phyloP scores from a whole-genome alignment of 1,140 invertebrate genomes.

The Drosophila lacertosa region DNA sequence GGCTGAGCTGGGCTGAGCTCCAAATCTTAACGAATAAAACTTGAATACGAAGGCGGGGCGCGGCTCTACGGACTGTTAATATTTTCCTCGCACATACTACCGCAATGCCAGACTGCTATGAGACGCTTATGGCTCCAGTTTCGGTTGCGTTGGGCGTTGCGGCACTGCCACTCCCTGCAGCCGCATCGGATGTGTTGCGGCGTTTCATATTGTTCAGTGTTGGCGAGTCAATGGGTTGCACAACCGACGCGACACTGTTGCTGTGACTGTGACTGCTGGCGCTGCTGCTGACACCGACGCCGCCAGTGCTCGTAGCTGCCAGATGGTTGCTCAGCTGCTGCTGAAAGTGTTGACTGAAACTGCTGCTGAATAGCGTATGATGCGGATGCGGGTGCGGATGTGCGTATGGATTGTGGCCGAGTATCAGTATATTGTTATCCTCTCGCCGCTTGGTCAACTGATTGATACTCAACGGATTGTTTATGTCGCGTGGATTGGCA shows the following conservation, averaged over 20 bases:
- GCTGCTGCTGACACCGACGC: neutral
- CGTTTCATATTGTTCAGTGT: slow-evolving; percentile 41
- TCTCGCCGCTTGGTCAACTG: slow-evolving; percentile 88
- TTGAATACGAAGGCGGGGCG: neutral
- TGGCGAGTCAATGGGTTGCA: slow-evolving; percentile 31
- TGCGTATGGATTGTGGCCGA: slow-evolving; percentile 15
- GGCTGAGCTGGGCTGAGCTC: neutral
- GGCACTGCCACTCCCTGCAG: slow-evolving; percentile 28
- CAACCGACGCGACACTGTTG: neutral
- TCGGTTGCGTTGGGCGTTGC: slow-evolving; percentile 55
- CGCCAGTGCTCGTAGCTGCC: slow-evolving; percentile 19
- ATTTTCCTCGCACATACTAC: neutral
- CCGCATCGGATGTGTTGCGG: slow-evolving; percentile 41
- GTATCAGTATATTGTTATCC: slow-evolving; percentile 34
- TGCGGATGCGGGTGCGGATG: slow-evolving; percentile 41
- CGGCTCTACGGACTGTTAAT: neutral
- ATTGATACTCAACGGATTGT: slow-evolving; percentile 95
- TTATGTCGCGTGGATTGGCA: slow-evolving; percentile 94
- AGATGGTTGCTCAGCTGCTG: slow-evolving; percentile 64
- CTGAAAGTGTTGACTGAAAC: slow-evolving; percentile 70
- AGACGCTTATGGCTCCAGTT: slow-evolving; percentile 77
- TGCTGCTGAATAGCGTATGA: slow-evolving; percentile 55
- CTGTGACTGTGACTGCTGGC: neutral
- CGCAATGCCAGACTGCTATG: slow-evolving; percentile 51
- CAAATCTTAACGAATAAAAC: neutral